Percentiles rank a stretch among this genome's conserved stretches.
Conservation (phyloP, 2,113 vertebrate genomes). For the Chaetura pelagica region DNA sequence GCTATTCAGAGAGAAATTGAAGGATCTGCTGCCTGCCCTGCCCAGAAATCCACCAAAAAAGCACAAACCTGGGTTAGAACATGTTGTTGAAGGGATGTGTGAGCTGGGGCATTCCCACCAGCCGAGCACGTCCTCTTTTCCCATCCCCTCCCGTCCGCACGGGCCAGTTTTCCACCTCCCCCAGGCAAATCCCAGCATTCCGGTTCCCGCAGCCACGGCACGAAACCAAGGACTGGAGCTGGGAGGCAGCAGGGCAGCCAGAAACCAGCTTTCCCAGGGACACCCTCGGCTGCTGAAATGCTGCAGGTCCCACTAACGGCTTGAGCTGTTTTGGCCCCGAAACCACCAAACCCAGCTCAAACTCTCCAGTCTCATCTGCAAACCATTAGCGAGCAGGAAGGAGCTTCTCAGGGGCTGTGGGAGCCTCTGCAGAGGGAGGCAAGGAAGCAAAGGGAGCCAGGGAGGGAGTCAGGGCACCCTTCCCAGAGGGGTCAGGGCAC, state of each 20-base stretch:
- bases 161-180: constrained; percentile 26
- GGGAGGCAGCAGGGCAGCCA: background rate
- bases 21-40: constrained; percentile 8
- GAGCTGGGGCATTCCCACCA: constrained; percentile 37
- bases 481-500: background rate
- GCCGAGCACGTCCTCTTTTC: constrained; percentile 22
- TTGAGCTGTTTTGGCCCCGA: background rate
- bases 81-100: background rate
- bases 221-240: background rate
- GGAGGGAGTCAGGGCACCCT: background rate
- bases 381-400: background rate
- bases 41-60: constrained; percentile 38
- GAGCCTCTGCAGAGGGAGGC: background rate
- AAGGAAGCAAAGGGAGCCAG: background rate
- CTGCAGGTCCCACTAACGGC: background rate
- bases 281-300: background rate
- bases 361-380: constrained; percentile 7
- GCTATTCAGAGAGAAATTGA: constrained; percentile 20
- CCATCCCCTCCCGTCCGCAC: background rate
- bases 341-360: background rate
- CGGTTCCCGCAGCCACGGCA: background rate
- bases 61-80: constrained; percentile 25
- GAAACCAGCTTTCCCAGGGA: background rate
- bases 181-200: constrained; percentile 2
- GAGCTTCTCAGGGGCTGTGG: background rate